phyloP scores from a whole-genome alignment of 2,113 vertebrate genomes.

The Oreotragus oreotragus region DNA sequence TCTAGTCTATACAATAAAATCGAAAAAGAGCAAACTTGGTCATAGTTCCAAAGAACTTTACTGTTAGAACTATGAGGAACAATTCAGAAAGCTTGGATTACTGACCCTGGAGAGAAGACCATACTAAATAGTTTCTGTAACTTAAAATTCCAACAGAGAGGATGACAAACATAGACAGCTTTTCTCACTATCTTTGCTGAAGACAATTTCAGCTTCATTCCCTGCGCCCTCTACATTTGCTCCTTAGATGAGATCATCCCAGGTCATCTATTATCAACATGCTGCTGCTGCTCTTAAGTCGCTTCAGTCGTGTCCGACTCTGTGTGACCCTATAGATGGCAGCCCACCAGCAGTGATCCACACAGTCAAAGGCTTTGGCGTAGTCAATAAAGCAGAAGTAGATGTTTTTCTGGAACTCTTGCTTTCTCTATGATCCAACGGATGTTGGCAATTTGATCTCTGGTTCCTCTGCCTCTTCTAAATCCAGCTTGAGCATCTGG shows the following conservation, averaged over 20 bases:
- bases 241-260: not conserved
- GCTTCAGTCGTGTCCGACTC: too few relatives aligned
- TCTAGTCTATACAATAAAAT: not conserved
- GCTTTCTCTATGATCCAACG: too few relatives aligned
- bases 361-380: too few relatives aligned
- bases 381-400: too few relatives aligned
- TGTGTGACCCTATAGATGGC: too few relatives aligned
- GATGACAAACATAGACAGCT: not conserved
- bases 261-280: not conserved
- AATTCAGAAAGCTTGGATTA: not conserved
- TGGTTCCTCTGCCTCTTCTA: too few relatives aligned
- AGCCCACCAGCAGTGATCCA: too few relatives aligned
- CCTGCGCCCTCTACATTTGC: not conserved
- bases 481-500: too few relatives aligned
- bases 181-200: not conserved
- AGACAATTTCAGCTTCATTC: not conserved
- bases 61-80: not conserved
- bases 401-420: too few relatives aligned
- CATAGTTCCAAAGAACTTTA: not conserved
- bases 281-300: too few relatives aligned
- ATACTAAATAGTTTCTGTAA: not conserved
- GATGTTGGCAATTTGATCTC: too few relatives aligned
- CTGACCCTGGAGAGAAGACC: not conserved
- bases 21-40: not conserved
- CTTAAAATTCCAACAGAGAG: not conserved